A percentile compares a stretch with the other conserved stretches of the same genome.
These are phyloP conservation scores for Phrynocephalus vlangalii DNA, from an alignment of 2,797 vertebrate genomes.

Conservation along the genomic window DNA sequence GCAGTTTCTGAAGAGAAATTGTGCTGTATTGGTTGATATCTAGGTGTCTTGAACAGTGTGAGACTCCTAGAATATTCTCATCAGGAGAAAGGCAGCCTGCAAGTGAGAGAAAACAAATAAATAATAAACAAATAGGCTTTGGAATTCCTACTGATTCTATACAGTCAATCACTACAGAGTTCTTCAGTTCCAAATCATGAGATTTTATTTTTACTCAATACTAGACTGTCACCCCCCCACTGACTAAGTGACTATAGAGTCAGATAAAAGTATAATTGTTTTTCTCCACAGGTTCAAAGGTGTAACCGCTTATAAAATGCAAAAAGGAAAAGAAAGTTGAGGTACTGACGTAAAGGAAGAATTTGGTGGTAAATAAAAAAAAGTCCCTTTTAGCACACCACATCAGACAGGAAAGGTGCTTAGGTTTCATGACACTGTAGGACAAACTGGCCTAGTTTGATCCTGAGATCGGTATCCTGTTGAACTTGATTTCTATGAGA, in stretches of 20 bases:
- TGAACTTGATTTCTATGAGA: slow-evolving; percentile 8
- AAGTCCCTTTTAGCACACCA: slow-evolving; percentile 5
- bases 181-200: background rate
- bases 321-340: background rate
- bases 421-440: background rate
- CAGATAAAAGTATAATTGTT: background rate
- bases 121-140: no score
- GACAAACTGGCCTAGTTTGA: background rate
- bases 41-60: no score
- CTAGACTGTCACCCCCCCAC: background rate
- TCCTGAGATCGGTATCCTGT: slow-evolving; percentile 1
- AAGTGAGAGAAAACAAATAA: no score
- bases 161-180: background rate
- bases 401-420: background rate
- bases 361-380: background rate
- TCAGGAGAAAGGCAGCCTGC: no score
- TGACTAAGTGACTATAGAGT: background rate
- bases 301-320: background rate
- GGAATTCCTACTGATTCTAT: no score
- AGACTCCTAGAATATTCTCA: no score
- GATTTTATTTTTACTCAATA: background rate
- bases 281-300: background rate
- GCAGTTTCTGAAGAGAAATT: background rate
- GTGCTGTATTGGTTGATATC: background rate
- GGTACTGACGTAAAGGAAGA: slow-evolving; percentile 17